Conservation (phyloP, 2,797 vertebrate species). For the Betta splendens region DNA sequence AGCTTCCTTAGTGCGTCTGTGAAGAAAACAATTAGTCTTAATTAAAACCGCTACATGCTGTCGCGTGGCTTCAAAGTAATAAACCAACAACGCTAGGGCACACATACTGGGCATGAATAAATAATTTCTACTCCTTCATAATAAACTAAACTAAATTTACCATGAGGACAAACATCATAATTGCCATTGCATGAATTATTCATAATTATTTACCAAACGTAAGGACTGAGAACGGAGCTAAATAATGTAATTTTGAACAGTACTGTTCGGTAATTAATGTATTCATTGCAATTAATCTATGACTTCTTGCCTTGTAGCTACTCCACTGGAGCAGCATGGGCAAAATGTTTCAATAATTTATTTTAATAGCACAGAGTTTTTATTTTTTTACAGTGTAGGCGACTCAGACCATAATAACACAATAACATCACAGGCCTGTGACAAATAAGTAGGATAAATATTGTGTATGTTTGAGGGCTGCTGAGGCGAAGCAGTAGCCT, state of each 20-base stretch:
- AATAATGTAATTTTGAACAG: not conserved
- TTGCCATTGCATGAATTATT: constrained; percentile 62
- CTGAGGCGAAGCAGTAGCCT: constrained; percentile 68
- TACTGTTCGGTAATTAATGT: not conserved
- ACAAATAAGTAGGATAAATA: constrained; percentile 69
- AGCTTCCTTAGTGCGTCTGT: constrained; percentile 66
- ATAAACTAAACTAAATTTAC: constrained; percentile 60
- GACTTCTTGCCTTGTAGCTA: not conserved
- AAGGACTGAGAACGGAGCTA: too few species aligned
- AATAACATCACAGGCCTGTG: constrained; percentile 55
- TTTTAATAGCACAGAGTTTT: constrained; percentile 40
- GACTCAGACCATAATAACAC: constrained; percentile 44
- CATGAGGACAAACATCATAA: constrained; percentile 44
- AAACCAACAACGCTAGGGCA: constrained; percentile 47
- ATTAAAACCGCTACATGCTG: constrained; percentile 73
- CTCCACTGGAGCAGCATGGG: not conserved
- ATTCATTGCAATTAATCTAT: not conserved
- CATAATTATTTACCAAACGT: constrained; percentile 7
- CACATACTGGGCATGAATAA: constrained; percentile 64
- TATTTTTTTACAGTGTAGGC: constrained; percentile 38
- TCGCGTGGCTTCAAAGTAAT: constrained; percentile 70
- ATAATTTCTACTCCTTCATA: constrained; percentile 57
- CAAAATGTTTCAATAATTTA: constrained; percentile 36
- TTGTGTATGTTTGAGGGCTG: constrained; percentile 67
- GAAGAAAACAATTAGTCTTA: constrained; percentile 83